Evolutionary conservation across 2,113 vertebrate species (phyloP), one percentile per base, ranked within the genome.

Genomic region (Anser brachyrhynchus): DNA sequence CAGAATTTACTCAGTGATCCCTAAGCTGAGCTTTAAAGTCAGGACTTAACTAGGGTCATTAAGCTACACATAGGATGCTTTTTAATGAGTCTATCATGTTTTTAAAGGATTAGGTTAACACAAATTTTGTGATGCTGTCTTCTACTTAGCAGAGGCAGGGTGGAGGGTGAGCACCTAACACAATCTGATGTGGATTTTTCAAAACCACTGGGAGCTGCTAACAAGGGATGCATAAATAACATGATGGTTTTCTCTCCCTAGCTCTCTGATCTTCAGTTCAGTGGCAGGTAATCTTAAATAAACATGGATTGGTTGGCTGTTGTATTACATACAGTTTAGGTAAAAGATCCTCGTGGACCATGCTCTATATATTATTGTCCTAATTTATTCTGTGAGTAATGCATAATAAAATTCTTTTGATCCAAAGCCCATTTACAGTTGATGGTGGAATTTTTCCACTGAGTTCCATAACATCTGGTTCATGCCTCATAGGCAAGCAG

Each of bases 401-500:
- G 49, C 41, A 25, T 91, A 79, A 84, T 57, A 25, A 69, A 87
- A 37, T 54, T 90, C 74, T 83, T 70, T 51, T 95, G 79, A 77
- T 55, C 52, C 76, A 69, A 51, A 75, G 35, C 66, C 76, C 26
- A 2, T 72, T 84, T 87, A 67, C 28, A 35, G 37, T 64, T 71
- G 67, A 83, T 59, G 59, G 74, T 83, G 72, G 75, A 83, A 46
- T 94, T 91, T 91, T 94, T 88, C 82, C 51, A 39, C 33, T 52
- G 46, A 89, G 31, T 84, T 93, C 76, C 1, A 0, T 67, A 83
- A 54, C 76, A 91, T 92, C 61, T 95, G 88, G 52, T 65, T 96
- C 65, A 57, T 0, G 2, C 79, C 83, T 95, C 26, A 10, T 31
- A 44, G 49, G 79, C 82, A 64, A 71, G 52, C 39, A 84, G 58